Percentiles rank a stretch among this genome's conserved stretches.
phyloP scores from a whole-genome alignment of 1,140 invertebrate species.

The Neotoxoptera formosana region DNA sequence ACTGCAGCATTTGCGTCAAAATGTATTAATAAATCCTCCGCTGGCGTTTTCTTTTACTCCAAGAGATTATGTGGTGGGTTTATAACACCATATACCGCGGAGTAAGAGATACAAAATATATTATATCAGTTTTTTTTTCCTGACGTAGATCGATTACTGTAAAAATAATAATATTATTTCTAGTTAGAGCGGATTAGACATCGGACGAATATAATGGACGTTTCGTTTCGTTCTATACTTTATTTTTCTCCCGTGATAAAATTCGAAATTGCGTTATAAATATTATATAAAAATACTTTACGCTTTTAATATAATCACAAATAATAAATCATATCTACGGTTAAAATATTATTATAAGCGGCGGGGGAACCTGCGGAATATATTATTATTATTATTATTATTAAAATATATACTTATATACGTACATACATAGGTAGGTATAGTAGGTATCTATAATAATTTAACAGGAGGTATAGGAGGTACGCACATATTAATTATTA shows the following conservation, averaged over 20 bases:
- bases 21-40: not conserved
- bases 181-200: not conserved
- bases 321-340: not conserved
- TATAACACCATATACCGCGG: not conserved
- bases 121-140: not conserved
- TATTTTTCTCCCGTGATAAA: not conserved
- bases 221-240: not conserved
- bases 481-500: not conserved
- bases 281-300: not conserved
- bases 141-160: constrained; percentile 6
- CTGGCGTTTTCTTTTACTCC: not conserved
- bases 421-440: no score
- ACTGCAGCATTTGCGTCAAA: not conserved
- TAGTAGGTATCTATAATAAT: not conserved
- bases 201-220: not conserved
- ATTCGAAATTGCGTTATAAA: constrained; percentile 12
- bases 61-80: not conserved
- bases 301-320: not conserved
- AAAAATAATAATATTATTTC: not conserved
- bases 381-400: not conserved
- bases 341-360: no score
- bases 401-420: not conserved
- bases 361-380: not conserved
- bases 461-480: not conserved
- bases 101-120: not conserved